Percentiles rank a stretch among this genome's conserved stretches.
These are phyloP conservation scores for Limnephilus lunatus DNA, from an alignment of 2,888 invertebrate species.

Conservation along the genomic window DNA sequence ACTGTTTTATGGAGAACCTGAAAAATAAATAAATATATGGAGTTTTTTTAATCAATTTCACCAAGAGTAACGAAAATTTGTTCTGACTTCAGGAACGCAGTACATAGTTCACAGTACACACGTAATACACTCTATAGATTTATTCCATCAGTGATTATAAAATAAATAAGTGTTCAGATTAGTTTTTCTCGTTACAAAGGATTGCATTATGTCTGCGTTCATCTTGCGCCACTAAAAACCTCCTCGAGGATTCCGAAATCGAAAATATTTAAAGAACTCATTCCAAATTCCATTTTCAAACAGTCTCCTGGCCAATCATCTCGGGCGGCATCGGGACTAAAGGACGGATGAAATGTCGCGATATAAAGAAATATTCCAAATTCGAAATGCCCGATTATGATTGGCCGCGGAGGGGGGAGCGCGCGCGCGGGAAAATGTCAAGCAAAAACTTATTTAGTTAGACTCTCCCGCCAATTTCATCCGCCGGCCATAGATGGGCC, in stretches of 20 bases:
- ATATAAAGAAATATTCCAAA: slow-evolving; percentile 49
- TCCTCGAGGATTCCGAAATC: background rate
- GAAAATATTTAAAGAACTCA: slow-evolving; percentile 2
- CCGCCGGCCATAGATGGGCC: slow-evolving; percentile 44
- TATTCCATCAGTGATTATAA: background rate
- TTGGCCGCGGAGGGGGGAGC: slow-evolving; percentile 33
- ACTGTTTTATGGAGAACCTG: no score
- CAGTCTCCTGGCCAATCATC: background rate
- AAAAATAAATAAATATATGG: no score
- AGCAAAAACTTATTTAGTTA: slow-evolving; percentile 65
- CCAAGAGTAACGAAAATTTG: no score
- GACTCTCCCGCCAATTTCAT: slow-evolving; percentile 56
- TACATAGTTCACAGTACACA: no score
- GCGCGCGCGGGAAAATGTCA: slow-evolving; percentile 28
- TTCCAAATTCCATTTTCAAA: slow-evolving; percentile 18
- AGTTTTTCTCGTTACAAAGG: background rate
- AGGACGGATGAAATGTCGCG: slow-evolving; percentile 37
- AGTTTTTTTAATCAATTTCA: no score
- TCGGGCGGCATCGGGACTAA: slow-evolving; percentile 15
- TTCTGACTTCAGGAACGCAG: no score
- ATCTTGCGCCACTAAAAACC: background rate
- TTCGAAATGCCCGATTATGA: slow-evolving; percentile 52
- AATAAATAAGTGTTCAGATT: background rate
- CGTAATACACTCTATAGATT: no score
- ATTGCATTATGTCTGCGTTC: background rate